Evolutionary conservation across 2,888 invertebrate species (phyloP), one percentile per base, ranked within the genome.

Genomic region (Adelognathus sp.): DNA sequence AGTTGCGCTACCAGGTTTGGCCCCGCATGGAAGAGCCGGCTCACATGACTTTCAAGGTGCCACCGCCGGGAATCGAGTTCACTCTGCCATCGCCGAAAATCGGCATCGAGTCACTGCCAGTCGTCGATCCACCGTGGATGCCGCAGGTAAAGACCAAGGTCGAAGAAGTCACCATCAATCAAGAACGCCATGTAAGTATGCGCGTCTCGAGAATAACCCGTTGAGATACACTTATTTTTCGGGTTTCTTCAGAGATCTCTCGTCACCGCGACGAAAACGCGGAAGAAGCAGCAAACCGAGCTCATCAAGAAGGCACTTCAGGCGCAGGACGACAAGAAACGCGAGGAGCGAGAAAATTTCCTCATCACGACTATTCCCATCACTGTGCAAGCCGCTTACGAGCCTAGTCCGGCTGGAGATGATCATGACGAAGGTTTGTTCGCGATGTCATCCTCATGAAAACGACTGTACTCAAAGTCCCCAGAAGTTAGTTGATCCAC

Each of bases 41-140:
- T 0, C 98, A 98, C 74, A 92, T 97, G 77, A 96, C 97, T 0
- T 99, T 99, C 91, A 99, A 99, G 93, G 98, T 99, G 1, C 99
- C 99, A 0, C 99, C 99, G 0, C 99, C 99, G 0, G 98, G 98
- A 18, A 99, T 99, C 78, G 99, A 99, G 90, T 99, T 99, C 90
- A 99, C 99, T 0, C 92, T 99, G 61, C 99, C 99, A 0, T 99
- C 99, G 0, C 99, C 99, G 0, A 98, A 99, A 90, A 99, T 99
- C 83, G 99, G 99, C 2, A 97, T 98, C 44, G 98, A 98, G 92
- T 97, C 97, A 31, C 92, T 97, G 77, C 97, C 98, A 0, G 98
- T 98, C 0, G 97, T 99, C 0, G 99, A 99, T 93, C 99, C 99
- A 9, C 99, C 99, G 0, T 99, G 99, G 99, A 97, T 97, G 93